Evolutionary conservation across 2,113 vertebrate species (phyloP).

Genomic region (Anolis sagrei): DNA sequence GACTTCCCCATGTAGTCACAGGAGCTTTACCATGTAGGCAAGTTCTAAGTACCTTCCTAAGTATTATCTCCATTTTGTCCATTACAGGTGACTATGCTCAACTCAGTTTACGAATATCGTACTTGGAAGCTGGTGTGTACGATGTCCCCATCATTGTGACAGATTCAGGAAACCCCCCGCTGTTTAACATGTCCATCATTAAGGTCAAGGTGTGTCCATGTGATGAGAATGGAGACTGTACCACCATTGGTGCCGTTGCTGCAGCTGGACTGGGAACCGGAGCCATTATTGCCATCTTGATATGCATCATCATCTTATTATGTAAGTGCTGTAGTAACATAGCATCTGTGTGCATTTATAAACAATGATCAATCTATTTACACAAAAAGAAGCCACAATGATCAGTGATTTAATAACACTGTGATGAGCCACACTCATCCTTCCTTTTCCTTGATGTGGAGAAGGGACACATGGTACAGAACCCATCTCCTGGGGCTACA

Average conservation of each 20-base stretch:
- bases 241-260: slow-evolving; percentile 87
- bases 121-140: slow-evolving; percentile 92
- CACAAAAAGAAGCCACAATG: not conserved
- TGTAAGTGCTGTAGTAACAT: slow-evolving; percentile 76
- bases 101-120: slow-evolving; percentile 87
- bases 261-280: slow-evolving; percentile 92
- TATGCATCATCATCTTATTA: slow-evolving; percentile 93
- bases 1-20: not conserved
- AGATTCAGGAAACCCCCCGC: slow-evolving; percentile 93
- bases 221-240: slow-evolving; percentile 93
- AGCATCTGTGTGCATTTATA: accelerated
- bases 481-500: no score
- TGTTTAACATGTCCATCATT: slow-evolving; percentile 92
- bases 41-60: not conserved
- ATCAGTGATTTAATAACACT: not conserved
- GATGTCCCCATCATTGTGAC: slow-evolving; percentile 92
- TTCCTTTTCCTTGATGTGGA: no score
- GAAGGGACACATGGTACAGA: no score
- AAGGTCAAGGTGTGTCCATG: slow-evolving; percentile 97
- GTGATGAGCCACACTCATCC: not conserved
- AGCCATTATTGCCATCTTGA: slow-evolving; percentile 93
- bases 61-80: not conserved
- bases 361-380: not conserved
- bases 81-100: slow-evolving; percentile 89
- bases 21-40: accelerated